A percentile compares a stretch with the other conserved stretches of the same genome.
Conservation (phyloP, 2,797 vertebrate species). For the Phylloscopus collybita region DNA sequence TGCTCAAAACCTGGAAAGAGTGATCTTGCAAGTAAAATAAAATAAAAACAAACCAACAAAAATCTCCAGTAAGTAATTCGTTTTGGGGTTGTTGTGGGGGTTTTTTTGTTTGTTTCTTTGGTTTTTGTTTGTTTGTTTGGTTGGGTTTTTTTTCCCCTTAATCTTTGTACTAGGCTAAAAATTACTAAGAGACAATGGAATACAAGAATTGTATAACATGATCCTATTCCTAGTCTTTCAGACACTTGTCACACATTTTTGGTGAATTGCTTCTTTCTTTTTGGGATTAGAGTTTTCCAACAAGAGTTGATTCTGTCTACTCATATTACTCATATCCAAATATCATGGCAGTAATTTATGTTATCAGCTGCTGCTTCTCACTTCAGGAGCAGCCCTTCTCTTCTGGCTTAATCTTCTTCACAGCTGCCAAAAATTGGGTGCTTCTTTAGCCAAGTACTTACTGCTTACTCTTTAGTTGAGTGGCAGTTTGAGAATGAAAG, state of each 20-base stretch:
- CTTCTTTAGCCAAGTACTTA: background rate
- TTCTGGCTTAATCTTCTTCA: background rate
- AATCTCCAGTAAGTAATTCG: background rate
- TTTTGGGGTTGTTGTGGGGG: too few species aligned
- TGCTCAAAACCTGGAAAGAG: background rate
- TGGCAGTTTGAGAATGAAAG: background rate
- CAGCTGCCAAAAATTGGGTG: background rate
- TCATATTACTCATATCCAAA: background rate
- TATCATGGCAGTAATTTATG: background rate
- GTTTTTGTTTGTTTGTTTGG: too few species aligned
- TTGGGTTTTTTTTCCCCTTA: background rate
- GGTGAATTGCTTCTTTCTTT: background rate
- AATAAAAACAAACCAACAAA: fast-evolving
- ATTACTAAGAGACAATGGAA: background rate
- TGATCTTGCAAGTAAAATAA: background rate
- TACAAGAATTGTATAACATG: background rate
- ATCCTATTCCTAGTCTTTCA: background rate
- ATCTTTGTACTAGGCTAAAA: background rate
- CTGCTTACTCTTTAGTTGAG: background rate
- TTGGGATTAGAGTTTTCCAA: background rate
- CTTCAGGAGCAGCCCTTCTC: background rate
- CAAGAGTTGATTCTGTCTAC: background rate
- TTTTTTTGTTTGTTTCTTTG: too few species aligned
- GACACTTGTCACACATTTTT: background rate
- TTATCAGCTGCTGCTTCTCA: background rate